Conservation (phyloP, 2,888 invertebrate species). For the Tetramorium bicarinatum region DNA sequence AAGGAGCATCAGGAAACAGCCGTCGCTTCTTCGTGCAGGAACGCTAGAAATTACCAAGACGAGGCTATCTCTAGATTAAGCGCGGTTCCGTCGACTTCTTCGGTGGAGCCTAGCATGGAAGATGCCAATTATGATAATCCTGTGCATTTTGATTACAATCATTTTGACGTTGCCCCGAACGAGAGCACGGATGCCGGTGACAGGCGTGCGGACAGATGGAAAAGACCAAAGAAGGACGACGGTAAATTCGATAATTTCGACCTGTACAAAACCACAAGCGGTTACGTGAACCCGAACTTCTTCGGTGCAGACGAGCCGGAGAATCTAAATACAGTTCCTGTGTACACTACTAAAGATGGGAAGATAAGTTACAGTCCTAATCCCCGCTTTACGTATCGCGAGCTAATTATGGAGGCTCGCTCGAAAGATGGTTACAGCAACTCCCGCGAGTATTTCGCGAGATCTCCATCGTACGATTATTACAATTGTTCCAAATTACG, state of each 20-base stretch:
- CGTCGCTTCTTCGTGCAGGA: neutral
- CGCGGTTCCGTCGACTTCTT: constrained; percentile 39
- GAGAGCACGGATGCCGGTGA: constrained; percentile 62
- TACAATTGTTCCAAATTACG: constrained; percentile 63
- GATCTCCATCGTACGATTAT: constrained; percentile 55
- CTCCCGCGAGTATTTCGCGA: constrained; percentile 59
- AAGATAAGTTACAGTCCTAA: constrained; percentile 85
- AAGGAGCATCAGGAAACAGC: constrained; percentile 52
- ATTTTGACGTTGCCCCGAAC: constrained; percentile 76
- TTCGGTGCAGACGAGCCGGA: constrained; percentile 77
- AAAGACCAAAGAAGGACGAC: constrained; percentile 58
- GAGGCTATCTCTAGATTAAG: constrained; percentile 31
- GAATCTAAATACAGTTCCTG: constrained; percentile 82
- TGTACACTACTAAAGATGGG: constrained; percentile 85
- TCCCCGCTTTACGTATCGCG: constrained; percentile 81
- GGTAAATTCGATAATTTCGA: constrained; percentile 63
- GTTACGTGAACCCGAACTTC: constrained; percentile 81
- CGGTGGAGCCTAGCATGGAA: constrained; percentile 45
- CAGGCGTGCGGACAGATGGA: constrained; percentile 57
- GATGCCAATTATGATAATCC: constrained; percentile 35
- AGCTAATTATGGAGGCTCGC: constrained; percentile 81
- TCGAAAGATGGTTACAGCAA: constrained; percentile 73
- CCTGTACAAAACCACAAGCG: constrained; percentile 67
- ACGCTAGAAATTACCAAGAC: constrained; percentile 51
- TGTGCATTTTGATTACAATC: constrained; percentile 72